phyloP scores from a whole-genome alignment of 2,113 vertebrate species.

The Lycocorax pyrrhopterus region DNA sequence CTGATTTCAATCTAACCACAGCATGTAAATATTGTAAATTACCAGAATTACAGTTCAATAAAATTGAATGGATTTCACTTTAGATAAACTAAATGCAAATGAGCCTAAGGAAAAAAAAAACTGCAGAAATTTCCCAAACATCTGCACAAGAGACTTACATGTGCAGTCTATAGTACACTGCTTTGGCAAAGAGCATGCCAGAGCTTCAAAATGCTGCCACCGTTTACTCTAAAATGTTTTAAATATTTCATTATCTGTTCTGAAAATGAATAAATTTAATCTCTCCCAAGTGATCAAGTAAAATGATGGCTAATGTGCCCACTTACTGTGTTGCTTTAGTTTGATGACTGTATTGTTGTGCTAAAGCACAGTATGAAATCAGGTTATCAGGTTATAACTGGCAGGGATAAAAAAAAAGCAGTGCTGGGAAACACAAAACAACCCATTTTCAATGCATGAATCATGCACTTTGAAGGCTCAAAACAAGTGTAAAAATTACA shows the following conservation, averaged over 20 bases:
- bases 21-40: constrained; percentile 85
- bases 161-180: not conserved
- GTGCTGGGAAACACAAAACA: constrained; percentile 63
- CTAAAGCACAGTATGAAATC: constrained; percentile 76
- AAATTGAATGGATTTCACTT: constrained; percentile 80
- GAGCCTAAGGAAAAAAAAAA: not conserved
- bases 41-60: constrained; percentile 87
- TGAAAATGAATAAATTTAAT: constrained; percentile 80
- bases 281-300: constrained; percentile 78
- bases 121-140: constrained; percentile 58
- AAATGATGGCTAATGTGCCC: constrained; percentile 78
- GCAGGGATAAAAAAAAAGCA: constrained; percentile 65
- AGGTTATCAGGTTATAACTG: constrained; percentile 77
- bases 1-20: constrained; percentile 80
- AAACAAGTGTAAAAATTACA: constrained; percentile 50
- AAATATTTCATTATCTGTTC: constrained; percentile 81
- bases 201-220: constrained; percentile 48
- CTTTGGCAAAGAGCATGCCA: constrained; percentile 36
- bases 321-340: constrained; percentile 77
- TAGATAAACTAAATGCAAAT: constrained; percentile 79
- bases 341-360: constrained; percentile 78
- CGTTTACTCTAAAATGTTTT: constrained; percentile 67
- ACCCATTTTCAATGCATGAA: constrained; percentile 43
- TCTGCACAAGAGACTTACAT: constrained; percentile 34
- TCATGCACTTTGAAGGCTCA: constrained; percentile 50